Evolutionary conservation across 2,888 invertebrate genomes (phyloP), one percentile per base, ranked within the genome.

Genomic region (Dicranocentrus wangi): DNA sequence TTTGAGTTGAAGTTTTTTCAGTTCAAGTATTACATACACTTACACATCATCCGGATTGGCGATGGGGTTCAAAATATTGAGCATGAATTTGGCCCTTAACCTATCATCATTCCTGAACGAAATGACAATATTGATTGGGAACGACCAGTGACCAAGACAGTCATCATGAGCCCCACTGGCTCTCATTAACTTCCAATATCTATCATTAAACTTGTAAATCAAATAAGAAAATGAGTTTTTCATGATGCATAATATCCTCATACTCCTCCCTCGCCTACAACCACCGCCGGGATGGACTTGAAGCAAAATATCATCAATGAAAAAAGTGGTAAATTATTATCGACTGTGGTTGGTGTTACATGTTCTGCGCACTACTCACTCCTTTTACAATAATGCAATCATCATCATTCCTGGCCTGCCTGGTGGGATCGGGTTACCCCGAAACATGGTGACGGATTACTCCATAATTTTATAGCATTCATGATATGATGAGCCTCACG

Each of bases 11-110:
- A n/a, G n/a, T n/a, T 10, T 32, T 32, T 32, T 32, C 32, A 32
- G 32, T 32, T 32, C 32, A 32, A 32, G 32, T 32, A n/a, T n/a
- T n/a, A n/a, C n/a, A n/a, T n/a, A n/a, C n/a, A n/a, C n/a, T n/a
- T n/a, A n/a, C n/a, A n/a, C n/a, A n/a, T n/a, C n/a, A n/a, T n/a
- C n/a, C n/a, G n/a, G n/a, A n/a, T n/a, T 32, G 32, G 32, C 32
- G 32, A n/a, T n/a, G 60, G 68, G 61, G 68, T 68, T 76, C 25
- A 17, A 63, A 25, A 70, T 32, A 53, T 32, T 66, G 25, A 17
- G 17, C 69, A 77, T 77, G 76, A 77, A 53, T 42, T 63, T 77
- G 78, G 42, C 78, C 78, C 71, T 71, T 78, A 70, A 78, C 78
- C 78, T 58, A 19, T 15, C 63, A 70, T 66, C 55, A 51, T 53